Percentiles rank a stretch among this genome's conserved stretches.
These are phyloP conservation scores for Tragelaphus eurycerus DNA, from an alignment of 2,797 vertebrate species.

Conservation along the genomic window DNA sequence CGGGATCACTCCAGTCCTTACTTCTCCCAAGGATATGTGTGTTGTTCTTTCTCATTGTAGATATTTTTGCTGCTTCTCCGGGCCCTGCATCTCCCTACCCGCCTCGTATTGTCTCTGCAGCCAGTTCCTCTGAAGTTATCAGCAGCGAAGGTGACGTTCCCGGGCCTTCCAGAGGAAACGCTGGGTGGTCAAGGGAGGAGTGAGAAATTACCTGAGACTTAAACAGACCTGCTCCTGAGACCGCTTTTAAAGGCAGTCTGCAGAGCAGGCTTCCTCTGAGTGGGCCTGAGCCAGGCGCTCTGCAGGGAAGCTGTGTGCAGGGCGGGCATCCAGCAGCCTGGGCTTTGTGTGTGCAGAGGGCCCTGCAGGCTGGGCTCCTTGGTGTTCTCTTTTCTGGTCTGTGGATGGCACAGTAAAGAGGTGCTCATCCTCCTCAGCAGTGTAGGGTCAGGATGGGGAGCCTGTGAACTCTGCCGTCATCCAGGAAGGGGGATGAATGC, in stretches of 20 bases:
- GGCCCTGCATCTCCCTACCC: constrained; percentile 90
- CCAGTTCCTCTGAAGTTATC: constrained; percentile 90
- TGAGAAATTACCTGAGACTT: neutral
- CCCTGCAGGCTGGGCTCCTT: rapidly evolving
- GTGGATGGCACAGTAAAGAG: neutral
- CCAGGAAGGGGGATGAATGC: neutral
- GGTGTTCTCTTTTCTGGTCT: neutral
- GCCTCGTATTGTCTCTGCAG: constrained; percentile 94
- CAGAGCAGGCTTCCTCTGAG: neutral
- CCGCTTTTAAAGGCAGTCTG: neutral
- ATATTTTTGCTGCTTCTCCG: constrained; percentile 93
- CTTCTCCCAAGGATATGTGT: neutral
- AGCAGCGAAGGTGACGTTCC: constrained; percentile 85
- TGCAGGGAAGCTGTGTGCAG: neutral
- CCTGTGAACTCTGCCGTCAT: neutral
- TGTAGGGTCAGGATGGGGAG: neutral
- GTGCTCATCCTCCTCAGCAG: rapidly evolving
- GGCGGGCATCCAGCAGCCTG: neutral
- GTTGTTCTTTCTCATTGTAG: constrained; percentile 80
- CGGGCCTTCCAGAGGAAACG: neutral
- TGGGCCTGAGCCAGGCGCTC: neutral
- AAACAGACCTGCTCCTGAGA: too few species aligned
- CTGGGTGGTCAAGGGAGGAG: neutral
- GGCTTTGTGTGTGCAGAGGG: neutral
- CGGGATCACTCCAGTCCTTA: neutral